Evolutionary conservation across 2,888 invertebrate genomes (phyloP).

Genomic region (Dinocampus coccinellae): DNA sequence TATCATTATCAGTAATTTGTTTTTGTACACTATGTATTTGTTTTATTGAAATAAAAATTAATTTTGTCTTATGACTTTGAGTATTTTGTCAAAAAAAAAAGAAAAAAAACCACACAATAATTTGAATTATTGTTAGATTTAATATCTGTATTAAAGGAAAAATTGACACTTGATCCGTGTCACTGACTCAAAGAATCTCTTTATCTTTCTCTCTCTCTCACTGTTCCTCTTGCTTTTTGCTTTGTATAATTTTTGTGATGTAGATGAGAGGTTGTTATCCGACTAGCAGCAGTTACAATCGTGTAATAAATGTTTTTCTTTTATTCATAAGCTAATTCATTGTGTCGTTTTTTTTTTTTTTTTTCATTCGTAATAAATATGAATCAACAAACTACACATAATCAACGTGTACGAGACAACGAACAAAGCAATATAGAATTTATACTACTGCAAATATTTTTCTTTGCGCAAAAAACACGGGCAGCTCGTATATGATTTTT

Average conservation of each 20-base stretch:
- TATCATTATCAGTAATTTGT: background rate
- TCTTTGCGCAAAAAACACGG: constrained; percentile 36
- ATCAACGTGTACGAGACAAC: background rate
- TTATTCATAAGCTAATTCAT: background rate
- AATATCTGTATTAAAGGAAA: background rate
- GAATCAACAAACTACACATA: background rate
- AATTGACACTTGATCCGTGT: constrained; percentile 57
- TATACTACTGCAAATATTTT: constrained; percentile 39
- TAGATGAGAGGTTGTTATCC: background rate
- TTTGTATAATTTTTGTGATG: background rate
- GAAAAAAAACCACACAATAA: no score
- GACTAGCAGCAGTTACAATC: background rate
- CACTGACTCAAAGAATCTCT: constrained; percentile 52
- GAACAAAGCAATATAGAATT: constrained; percentile 38
- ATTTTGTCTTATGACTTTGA: no score
- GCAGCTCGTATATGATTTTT: constrained; percentile 38
- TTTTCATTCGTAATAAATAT: background rate
- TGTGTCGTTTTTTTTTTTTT: background rate
- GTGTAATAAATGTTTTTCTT: background rate
- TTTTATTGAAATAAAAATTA: no score
- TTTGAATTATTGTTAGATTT: background rate
- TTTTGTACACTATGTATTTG: no score
- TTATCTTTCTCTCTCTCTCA: background rate
- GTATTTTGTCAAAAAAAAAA: no score
- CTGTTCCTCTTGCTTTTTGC: background rate